Conservation (phyloP, 2,113 vertebrate species). For the Myotis brandtii region DNA sequence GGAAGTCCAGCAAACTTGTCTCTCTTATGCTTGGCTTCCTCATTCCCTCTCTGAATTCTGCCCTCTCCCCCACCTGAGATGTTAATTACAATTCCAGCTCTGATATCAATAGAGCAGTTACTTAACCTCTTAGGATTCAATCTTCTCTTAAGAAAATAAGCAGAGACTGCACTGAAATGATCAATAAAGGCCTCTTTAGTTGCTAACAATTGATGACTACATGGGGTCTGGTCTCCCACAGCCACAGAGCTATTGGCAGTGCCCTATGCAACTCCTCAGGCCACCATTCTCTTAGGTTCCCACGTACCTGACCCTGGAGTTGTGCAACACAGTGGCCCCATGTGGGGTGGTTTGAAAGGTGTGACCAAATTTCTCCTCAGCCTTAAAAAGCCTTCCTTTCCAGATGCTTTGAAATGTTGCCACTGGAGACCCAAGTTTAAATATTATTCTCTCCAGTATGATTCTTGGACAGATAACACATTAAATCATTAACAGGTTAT, state of each 20-base stretch:
- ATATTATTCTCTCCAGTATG: conserved; percentile 77
- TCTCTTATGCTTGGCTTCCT: neutral
- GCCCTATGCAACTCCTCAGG: neutral
- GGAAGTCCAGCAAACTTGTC: neutral
- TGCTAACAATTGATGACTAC: neutral
- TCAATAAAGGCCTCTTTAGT: neutral
- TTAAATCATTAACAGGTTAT: conserved; percentile 75
- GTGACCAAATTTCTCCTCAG: conserved; percentile 45
- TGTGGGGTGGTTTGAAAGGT: conserved; percentile 14
- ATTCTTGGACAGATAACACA: conserved; percentile 74
- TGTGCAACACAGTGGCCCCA: neutral
- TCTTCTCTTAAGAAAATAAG: conserved; percentile 28
- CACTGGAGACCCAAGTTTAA: conserved; percentile 63
- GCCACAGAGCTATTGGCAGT: neutral
- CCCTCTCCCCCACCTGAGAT: neutral
- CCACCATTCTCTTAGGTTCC: neutral
- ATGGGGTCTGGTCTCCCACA: neutral
- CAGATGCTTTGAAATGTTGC: conserved; percentile 73
- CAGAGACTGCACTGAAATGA: neutral
- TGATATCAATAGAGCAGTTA: neutral
- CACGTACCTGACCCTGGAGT: neutral
- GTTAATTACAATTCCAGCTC: neutral
- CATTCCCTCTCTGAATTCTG: neutral
- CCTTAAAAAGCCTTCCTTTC: conserved; percentile 48
- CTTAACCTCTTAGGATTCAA: neutral